These are phyloP conservation scores for Epinephelus fuscoguttatus DNA, from an alignment of 2,113 vertebrate genomes.

Conservation along the genomic window DNA sequence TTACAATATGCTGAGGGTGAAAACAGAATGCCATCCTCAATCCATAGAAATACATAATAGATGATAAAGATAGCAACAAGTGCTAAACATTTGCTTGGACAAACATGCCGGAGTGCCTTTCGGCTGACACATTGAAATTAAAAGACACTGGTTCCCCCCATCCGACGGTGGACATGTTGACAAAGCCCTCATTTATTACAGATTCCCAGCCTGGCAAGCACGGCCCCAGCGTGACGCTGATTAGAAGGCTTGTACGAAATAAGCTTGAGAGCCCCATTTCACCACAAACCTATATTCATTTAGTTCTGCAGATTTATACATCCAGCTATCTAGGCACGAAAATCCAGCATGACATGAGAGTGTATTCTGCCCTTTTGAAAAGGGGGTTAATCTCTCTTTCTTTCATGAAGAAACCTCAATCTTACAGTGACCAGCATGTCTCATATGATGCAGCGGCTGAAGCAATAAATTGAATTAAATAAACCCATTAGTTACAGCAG, in stretches of 20 bases:
- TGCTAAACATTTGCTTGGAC: constrained; percentile 55
- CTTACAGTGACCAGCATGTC: constrained; percentile 76
- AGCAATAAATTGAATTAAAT: constrained; percentile 86
- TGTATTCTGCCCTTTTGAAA: constrained; percentile 74
- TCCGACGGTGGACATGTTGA: constrained; percentile 78
- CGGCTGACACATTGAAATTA: constrained; percentile 54
- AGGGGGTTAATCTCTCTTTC: constrained; percentile 82
- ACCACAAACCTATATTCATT: constrained; percentile 81
- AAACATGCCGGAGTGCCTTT: constrained; percentile 45
- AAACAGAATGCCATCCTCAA: constrained; percentile 49
- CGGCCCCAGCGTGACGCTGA: constrained; percentile 76
- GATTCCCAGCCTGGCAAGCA: constrained; percentile 63
- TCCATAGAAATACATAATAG: constrained; percentile 62
- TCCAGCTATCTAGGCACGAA: constrained; percentile 64
- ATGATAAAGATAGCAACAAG: constrained; percentile 49
- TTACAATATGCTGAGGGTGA: constrained; percentile 57
- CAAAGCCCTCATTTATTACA: constrained; percentile 82
- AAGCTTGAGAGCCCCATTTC: constrained; percentile 77
- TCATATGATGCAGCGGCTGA: constrained; percentile 69
- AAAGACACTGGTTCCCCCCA: constrained; percentile 60
- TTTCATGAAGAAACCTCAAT: constrained; percentile 78
- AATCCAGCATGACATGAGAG: constrained; percentile 82
- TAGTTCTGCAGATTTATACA: constrained; percentile 83
- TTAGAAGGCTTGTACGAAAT: constrained; percentile 80
- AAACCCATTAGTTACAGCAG: constrained; percentile 85